Evolutionary conservation across 2,113 vertebrate genomes (phyloP).

Genomic region (Isurus oxyrinchus): DNA sequence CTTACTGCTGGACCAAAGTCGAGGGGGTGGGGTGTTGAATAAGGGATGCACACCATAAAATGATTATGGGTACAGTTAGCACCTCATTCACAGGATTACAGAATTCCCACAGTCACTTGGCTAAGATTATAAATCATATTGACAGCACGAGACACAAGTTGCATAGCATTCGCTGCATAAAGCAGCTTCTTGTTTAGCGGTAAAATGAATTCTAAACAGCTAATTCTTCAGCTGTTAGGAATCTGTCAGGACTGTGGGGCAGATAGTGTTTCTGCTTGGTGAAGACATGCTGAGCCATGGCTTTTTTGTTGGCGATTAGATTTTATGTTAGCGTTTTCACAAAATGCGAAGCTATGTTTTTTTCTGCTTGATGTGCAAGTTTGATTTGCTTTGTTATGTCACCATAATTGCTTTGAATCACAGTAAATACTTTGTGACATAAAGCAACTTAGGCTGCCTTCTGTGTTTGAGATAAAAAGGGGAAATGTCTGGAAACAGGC

Average conservation of each 20-base stretch:
- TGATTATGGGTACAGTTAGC: neutral
- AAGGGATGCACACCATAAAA: neutral
- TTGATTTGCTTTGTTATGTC: neutral
- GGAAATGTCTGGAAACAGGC: neutral
- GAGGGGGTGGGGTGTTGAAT: neutral
- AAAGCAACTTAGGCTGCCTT: neutral
- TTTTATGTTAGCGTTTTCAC: neutral
- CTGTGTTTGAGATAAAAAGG: neutral
- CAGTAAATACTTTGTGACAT: neutral
- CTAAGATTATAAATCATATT: neutral
- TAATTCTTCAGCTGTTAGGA: neutral
- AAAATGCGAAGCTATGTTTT: neutral
- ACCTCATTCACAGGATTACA: neutral
- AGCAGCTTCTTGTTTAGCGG: neutral
- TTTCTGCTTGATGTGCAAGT: neutral
- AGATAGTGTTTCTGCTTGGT: neutral
- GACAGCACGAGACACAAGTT: neutral
- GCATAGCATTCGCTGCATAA: neutral
- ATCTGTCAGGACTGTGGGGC: neutral
- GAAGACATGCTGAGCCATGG: neutral
- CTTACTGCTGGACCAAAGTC: neutral
- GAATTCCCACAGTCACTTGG: neutral
- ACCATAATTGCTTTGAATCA: neutral
- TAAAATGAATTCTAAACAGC: neutral
- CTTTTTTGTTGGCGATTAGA: neutral